Percentiles rank a stretch among this genome's conserved stretches.
phyloP scores from a whole-genome alignment of 2,888 invertebrate genomes.

The Dicyrtoma fusca region DNA sequence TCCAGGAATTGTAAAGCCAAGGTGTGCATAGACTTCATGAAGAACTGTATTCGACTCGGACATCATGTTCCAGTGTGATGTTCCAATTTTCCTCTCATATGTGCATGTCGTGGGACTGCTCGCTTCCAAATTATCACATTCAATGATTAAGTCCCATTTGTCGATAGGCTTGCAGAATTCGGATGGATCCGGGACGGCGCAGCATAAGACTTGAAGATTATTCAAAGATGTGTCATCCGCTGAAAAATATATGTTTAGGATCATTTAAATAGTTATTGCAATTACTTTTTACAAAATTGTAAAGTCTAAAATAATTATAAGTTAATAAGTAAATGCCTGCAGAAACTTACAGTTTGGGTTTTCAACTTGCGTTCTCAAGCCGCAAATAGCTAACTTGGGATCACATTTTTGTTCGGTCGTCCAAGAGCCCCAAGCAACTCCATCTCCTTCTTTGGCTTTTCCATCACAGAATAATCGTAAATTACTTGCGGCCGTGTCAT shows the following conservation, averaged over 20 bases:
- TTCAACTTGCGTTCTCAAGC: slow-evolving; percentile 49
- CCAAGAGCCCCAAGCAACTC: slow-evolving; percentile 47
- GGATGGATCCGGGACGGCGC: slow-evolving; percentile 48
- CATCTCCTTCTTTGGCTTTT: slow-evolving; percentile 42
- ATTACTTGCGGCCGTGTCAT: slow-evolving; percentile 52
- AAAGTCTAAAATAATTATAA: slow-evolving; percentile 2
- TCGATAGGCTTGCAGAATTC: slow-evolving; percentile 43
- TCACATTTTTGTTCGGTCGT: slow-evolving; percentile 42
- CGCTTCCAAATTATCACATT: slow-evolving; percentile 51
- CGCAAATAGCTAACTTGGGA: slow-evolving; percentile 46
- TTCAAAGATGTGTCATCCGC: slow-evolving; percentile 50
- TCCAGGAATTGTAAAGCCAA: slow-evolving; percentile 45
- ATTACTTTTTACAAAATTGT: not conserved
- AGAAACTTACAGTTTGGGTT: slow-evolving; percentile 25
- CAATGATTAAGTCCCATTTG: slow-evolving; percentile 49
- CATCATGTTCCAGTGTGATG: slow-evolving; percentile 41
- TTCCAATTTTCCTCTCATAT: slow-evolving; percentile 48
- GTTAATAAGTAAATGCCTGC: not conserved
- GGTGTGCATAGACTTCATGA: slow-evolving; percentile 37
- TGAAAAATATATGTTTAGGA: slow-evolving; percentile 14
- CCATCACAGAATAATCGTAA: slow-evolving; percentile 41
- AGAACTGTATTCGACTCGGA: slow-evolving; percentile 41
- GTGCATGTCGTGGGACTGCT: slow-evolving; percentile 44
- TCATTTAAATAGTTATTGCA: not conserved
- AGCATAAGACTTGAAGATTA: slow-evolving; percentile 48